Evolutionary conservation across 2,113 vertebrate genomes (phyloP).

Genomic region (Cinclus cinclus): DNA sequence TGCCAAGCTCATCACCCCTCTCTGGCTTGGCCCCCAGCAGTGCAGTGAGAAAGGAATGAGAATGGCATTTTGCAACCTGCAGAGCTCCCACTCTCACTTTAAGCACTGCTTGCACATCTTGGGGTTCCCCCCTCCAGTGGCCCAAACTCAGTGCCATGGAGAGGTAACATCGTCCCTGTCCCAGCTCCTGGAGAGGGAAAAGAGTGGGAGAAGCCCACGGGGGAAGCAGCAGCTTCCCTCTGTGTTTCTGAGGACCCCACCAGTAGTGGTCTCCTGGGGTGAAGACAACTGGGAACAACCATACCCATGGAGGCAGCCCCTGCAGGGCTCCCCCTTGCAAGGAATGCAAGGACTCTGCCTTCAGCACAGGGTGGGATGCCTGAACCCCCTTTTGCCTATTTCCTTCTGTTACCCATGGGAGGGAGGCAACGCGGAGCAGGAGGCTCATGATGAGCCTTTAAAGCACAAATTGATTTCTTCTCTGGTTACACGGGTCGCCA

Average conservation of each 20-base stretch:
- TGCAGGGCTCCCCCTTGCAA: fast-evolving
- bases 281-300: neutral
- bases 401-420: neutral
- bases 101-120: fast-evolving
- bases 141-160: neutral
- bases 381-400: neutral
- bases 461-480: conserved; percentile 40
- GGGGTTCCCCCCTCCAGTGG: neutral
- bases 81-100: neutral
- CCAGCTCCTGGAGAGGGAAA: neutral
- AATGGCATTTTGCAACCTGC: neutral
- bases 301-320: neutral
- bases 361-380: neutral
- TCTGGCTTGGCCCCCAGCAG: neutral
- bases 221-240: neutral
- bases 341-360: neutral
- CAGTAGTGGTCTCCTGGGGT: neutral
- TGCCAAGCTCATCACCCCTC: fast-evolving
- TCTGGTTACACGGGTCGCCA: neutral
- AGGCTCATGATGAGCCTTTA: neutral
- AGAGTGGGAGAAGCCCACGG: neutral
- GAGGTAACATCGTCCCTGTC: neutral
- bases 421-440: neutral
- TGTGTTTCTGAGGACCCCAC: neutral
- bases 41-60: fast-evolving